Evolutionary conservation across 2,113 vertebrate species (phyloP), one percentile per base, ranked within the genome.

Genomic region (Eulemur macaco): DNA sequence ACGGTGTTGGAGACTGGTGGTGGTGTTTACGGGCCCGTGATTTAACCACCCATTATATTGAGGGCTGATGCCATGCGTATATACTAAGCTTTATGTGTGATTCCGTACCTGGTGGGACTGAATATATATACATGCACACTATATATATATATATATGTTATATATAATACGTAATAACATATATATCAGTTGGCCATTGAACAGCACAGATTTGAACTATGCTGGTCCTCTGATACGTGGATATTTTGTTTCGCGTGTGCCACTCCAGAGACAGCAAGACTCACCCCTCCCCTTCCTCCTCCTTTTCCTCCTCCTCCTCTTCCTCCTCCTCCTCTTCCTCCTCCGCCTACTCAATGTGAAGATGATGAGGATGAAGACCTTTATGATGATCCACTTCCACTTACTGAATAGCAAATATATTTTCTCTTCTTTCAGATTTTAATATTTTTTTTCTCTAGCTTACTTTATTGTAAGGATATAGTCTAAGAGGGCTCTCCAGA

Each of bases 31-130:
- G 25, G 17, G 83, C 25, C 31, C 6, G 52, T 6, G 54, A 27
- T 9, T 17, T 25, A 9, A 9, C 52, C 14, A 15, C 11, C n/a
- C 27, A 9, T 66, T 34, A n/a, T 4, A 4, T 9, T 18, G 6
- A 45, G 15, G 63, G 20, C 34, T 5, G 2, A 2, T 4, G 8
- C 14, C 21, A 25, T 27, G 64, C 9, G 1, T 4, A 18, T 0
- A 1, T 37, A 1, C 7, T 27, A n/a, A 20, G 15, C 84, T 52
- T 54, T 21, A 17, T 23, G 23, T 27, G 27, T 15, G 13, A 23
- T 14, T 39, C 25, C 15, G 3, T 31, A 34, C 10, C 25, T 54
- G 84, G 0, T 39, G 23, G 5, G 39, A 39, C 6, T 9, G 23
- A 86, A 68, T 4, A 4, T 27, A 3, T 25, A 5, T 4, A 4